phyloP scores from a whole-genome alignment of 2,888 invertebrate genomes.

The Stenolophus ochropezus region DNA sequence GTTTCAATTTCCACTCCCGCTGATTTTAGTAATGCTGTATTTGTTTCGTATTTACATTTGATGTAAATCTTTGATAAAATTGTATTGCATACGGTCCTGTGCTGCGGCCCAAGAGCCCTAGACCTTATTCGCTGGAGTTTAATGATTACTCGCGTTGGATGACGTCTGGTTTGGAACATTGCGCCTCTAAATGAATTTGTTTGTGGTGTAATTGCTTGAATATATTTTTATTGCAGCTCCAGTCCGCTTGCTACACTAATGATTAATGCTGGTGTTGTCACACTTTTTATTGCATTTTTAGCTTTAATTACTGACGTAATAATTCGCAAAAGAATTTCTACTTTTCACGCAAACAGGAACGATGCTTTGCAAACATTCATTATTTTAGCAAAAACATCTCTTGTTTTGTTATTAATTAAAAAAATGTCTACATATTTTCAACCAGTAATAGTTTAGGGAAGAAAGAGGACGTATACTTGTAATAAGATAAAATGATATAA shows the following conservation, averaged over 20 bases:
- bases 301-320: neutral
- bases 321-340: neutral
- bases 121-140: conserved; percentile 8
- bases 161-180: neutral
- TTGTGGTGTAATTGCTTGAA: conserved; percentile 15
- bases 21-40: too few species aligned
- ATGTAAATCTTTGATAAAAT: too few species aligned
- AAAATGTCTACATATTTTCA: too few species aligned
- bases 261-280: neutral
- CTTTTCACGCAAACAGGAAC: neutral
- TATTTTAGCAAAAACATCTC: too few species aligned
- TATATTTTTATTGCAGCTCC: neutral
- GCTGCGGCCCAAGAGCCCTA: neutral
- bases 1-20: too few species aligned
- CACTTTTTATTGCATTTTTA: neutral
- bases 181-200: conserved; percentile 27
- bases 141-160: conserved; percentile 22
- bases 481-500: too few species aligned
- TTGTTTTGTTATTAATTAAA: too few species aligned
- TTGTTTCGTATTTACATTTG: too few species aligned
- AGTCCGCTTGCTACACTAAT: neutral
- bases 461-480: too few species aligned
- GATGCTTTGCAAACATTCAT: too few species aligned
- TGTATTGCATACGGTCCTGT: neutral
- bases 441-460: too few species aligned